Evolutionary conservation across 1,140 invertebrate species (phyloP), one percentile per base, ranked within the genome.

Genomic region (Lepidurus couesii): DNA sequence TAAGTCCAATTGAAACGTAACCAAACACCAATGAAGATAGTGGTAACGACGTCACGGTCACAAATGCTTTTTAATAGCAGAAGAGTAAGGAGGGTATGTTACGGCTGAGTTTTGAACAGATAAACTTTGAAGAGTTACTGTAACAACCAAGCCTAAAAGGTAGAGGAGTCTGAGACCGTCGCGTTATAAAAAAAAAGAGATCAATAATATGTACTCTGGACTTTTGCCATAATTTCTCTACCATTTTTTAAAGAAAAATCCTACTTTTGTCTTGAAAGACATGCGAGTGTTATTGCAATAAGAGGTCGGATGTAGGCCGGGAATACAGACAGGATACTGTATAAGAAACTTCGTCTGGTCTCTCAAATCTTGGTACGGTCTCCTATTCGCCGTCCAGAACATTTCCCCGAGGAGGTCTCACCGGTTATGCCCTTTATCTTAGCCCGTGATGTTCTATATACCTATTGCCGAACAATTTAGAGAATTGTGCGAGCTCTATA

Each of bases 1-100:
- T n/a, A 65, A 65, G 9, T 65, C 16, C 10, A 65, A 65, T 65
- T 65, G 53, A 65, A 65, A 65, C 13, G 53, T 65, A 65, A 65
- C 53, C 16, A 16, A 65, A 21, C 8, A 65, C 1, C 53, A 7
- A 65, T 65, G 21, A 65, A 65, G 21, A 21, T 7, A 13, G 6
- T 21, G 3, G 53, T 0, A 65, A 65, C 53, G 53, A 13, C 21
- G 53, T 65, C 53, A 65, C 53, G 21, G 16, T 21, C 16, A 65
- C 53, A 65, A 65, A 65, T 21, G 13, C 16, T 21, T 65, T 21
- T 65, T 16, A 65, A 21, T 65, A 65, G 53, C 53, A 65, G 53
- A 13, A 21, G 16, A 3, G 10, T n/a, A 65, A 65, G 13, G 53
- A 65, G n/a, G 53, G n/a, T 4, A 21, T 7, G n/a, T 65, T 21